Evolutionary conservation across 2,797 vertebrate species (phyloP), one percentile per base, ranked within the genome.

Genomic region (Phrynocephalus vlangalii): DNA sequence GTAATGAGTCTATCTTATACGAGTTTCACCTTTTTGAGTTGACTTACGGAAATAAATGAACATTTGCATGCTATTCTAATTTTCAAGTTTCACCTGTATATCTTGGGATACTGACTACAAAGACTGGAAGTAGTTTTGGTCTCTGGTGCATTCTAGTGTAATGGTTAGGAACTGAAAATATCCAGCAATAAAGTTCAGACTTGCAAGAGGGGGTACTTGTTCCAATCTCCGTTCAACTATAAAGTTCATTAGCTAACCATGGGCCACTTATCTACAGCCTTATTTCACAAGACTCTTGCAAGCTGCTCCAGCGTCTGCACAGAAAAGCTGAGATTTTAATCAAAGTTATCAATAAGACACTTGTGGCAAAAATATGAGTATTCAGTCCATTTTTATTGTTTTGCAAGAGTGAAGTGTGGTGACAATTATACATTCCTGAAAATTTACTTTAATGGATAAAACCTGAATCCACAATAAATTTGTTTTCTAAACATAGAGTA

Each of bases 331-430:
- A 4, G 38, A 76, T 24, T 8, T 76, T 22, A 79, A 30, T 5
- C 11, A 33, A 77, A 79, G 52, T 52, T 52, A 67, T 26, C 8
- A 63, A 56, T 68, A n/a, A 48, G 10, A 48, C 28, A n/a, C 0
- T 3, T 0, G 3, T 72, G 22, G 22, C 67, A 80, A 6, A 6
- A 9, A 28, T 0, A 18, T 2, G 0, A 3, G 30, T 24, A 0
- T 2, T 71, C 0, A 56, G n/a, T 50, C 30, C 0, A 10, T 0
- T 24, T 95, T 94, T 94, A 95, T 94, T 95, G 38, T 71, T 38
- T 86, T 50, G 85, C 66, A 52, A 90, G 3, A 90, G 88, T 50
- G 38, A 85, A 3, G 56, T 79, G 86, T 71, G 82, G 88, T 77
- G 91, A 82, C 87, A 63, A 87, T 79, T 94, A 93, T 84, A 85